Evolutionary conservation across 2,888 invertebrate species (phyloP).

Genomic region (Cetonia aurata): DNA sequence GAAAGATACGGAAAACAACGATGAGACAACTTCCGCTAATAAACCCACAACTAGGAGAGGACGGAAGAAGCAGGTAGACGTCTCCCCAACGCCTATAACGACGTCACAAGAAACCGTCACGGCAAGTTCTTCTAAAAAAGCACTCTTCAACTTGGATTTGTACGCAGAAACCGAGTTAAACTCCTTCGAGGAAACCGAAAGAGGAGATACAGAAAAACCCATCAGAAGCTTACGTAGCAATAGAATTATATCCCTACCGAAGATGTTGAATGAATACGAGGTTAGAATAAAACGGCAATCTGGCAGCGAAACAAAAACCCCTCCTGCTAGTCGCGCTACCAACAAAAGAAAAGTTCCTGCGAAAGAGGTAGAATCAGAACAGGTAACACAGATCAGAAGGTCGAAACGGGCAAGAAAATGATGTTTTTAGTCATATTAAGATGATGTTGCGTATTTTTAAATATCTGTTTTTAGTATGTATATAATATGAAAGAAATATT

Average conservation of each 20-base stretch:
- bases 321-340: neutral
- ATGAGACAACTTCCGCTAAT: neutral
- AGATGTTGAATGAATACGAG: slow-evolving; percentile 14
- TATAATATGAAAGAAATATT: neutral
- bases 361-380: neutral
- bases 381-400: neutral
- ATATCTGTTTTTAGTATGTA: neutral
- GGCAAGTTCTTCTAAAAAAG: too few relatives aligned
- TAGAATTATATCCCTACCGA: neutral
- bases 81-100: too few relatives aligned
- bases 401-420: slow-evolving; percentile 11
- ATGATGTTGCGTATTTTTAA: slow-evolving; percentile 8
- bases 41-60: too few relatives aligned
- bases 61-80: too few relatives aligned
- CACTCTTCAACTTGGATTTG: too few relatives aligned
- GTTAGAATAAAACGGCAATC: neutral
- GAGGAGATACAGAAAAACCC: too few relatives aligned
- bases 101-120: too few relatives aligned
- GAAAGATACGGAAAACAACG: neutral
- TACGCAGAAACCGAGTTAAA: too few relatives aligned
- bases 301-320: neutral
- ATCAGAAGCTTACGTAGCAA: too few relatives aligned
- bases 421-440: neutral
- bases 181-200: too few relatives aligned
- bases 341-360: slow-evolving; percentile 5